Evolutionary conservation across 2,113 vertebrate genomes (phyloP).

Genomic region (Chloropsis cyanopogon): DNA sequence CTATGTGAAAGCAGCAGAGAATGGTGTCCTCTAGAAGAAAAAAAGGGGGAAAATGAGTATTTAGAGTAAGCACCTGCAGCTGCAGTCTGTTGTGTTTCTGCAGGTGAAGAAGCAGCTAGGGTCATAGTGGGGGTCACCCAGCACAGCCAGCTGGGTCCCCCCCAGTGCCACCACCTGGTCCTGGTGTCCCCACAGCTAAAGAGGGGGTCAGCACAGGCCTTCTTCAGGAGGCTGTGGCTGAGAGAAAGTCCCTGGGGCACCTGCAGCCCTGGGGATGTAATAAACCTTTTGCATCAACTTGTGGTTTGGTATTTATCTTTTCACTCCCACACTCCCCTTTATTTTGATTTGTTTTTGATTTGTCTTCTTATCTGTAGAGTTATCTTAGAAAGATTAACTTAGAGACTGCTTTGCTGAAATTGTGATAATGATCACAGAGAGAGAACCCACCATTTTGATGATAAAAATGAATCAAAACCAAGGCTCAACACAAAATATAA

Average conservation of each 20-base stretch:
- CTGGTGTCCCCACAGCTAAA: not conserved
- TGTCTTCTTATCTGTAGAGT: not conserved
- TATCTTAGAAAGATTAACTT: not conserved
- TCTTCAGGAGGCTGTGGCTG: not conserved
- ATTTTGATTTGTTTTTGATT: not conserved
- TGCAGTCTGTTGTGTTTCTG: not conserved
- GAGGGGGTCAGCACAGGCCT: not conserved
- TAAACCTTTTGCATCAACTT: not conserved
- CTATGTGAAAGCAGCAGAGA: not conserved
- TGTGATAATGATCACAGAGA: not conserved
- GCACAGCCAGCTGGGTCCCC: not conserved
- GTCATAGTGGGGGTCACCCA: not conserved
- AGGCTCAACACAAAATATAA: fast-evolving
- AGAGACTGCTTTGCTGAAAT: fast-evolving
- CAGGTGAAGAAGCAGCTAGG: not conserved
- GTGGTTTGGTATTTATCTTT: not conserved
- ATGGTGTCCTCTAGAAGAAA: fast-evolving
- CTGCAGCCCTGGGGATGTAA: not conserved
- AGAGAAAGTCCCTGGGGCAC: too few relatives aligned
- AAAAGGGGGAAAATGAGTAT: fast-evolving
- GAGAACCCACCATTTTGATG: fast-evolving
- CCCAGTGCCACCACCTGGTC: not conserved
- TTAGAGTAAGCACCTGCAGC: not conserved
- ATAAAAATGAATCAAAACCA: not conserved
- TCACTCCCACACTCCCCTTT: fast-evolving